Evolutionary conservation across 2,888 invertebrate genomes (phyloP), one percentile per base, ranked within the genome.

Genomic region (Cenopis cana): DNA sequence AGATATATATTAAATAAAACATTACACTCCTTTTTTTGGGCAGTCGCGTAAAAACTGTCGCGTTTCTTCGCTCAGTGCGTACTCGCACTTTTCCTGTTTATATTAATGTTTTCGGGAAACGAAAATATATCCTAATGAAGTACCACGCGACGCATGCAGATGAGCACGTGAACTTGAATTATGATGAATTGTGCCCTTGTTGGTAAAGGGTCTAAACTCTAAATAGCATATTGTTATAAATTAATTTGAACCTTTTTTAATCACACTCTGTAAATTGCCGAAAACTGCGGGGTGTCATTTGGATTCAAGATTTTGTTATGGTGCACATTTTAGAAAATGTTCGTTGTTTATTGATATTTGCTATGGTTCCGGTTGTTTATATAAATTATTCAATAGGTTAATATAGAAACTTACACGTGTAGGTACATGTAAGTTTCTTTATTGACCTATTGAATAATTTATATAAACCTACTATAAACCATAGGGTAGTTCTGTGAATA

Each of bases 61-160:
- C 77, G 73, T 72, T 75, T 73, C 17, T 12, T 9, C 2, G 29
- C 33, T n/a, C 52, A 80, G 81, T 84, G 80, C 75, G 82, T 78
- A 69, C 9, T 46, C 17, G 54, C 68, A 74, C 72, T 57, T 75
- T 74, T 78, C 74, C 55, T 77, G 76, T 81, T 83, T 79, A 80
- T 80, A 78, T 82, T 79, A 81, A 81, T 81, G 77, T 82, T 84
- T 83, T 84, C 75, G 78, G 79, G 78, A 82, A 83, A 83, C 81
- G 80, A 82, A 85, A 85, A 83, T 82, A 82, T 82, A 83, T 81
- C 80, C 80, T 84, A 86, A 87, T 85, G 84, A 85, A 85, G 83
- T 83, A 82, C 80, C 82, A 77, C 78, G 78, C 77, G 77, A 78
- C 76, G 83, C 85, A 86, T 85, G 78, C 78, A 82, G 81, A 87